phyloP scores from a whole-genome alignment of 1,140 invertebrate species.

The Leptinotarsa undecemlineata region DNA sequence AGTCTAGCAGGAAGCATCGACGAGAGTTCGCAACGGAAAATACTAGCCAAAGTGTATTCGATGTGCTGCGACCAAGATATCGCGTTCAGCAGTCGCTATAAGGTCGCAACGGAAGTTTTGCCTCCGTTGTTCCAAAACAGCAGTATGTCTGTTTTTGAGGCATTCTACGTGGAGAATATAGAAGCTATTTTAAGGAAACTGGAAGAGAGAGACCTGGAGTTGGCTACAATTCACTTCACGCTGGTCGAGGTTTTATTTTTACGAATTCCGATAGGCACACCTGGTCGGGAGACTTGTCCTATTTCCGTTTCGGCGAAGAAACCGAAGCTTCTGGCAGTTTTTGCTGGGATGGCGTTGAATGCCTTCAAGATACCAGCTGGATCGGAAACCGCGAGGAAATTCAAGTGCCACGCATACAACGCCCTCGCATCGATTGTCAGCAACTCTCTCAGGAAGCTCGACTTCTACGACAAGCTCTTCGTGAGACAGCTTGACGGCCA shows the following conservation, averaged over 20 bases:
- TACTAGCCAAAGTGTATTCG: conserved; percentile 20
- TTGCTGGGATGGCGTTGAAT: conserved; percentile 33
- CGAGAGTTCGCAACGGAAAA: conserved; percentile 14
- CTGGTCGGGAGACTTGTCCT: conserved; percentile 14
- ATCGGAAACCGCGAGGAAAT: conserved; percentile 36
- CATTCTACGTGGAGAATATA: conserved; percentile 38
- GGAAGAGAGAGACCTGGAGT: conserved; percentile 24
- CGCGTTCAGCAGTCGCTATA: conserved; percentile 20
- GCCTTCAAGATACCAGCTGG: conserved; percentile 28
- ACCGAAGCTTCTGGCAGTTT: conserved; percentile 24
- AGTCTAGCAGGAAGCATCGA: conserved; percentile 27
- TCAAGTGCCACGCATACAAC: conserved; percentile 44
- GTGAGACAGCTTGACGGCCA: conserved; percentile 50
- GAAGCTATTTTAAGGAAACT: conserved; percentile 31
- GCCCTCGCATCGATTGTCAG: conserved; percentile 40
- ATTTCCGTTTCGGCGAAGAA: conserved; percentile 22
- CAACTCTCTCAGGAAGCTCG: conserved; percentile 45
- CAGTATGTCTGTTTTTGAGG: conserved; percentile 30
- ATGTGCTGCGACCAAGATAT: not conserved
- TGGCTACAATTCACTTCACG: conserved; percentile 34
- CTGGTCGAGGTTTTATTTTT: conserved; percentile 45
- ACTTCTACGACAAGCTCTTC: conserved; percentile 48
- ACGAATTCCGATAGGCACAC: conserved; percentile 35
- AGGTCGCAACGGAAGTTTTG: conserved; percentile 25
- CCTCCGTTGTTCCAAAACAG: conserved; percentile 35